Evolutionary conservation across 2,888 invertebrate species (phyloP).

Genomic region (Drosophila cracens): DNA sequence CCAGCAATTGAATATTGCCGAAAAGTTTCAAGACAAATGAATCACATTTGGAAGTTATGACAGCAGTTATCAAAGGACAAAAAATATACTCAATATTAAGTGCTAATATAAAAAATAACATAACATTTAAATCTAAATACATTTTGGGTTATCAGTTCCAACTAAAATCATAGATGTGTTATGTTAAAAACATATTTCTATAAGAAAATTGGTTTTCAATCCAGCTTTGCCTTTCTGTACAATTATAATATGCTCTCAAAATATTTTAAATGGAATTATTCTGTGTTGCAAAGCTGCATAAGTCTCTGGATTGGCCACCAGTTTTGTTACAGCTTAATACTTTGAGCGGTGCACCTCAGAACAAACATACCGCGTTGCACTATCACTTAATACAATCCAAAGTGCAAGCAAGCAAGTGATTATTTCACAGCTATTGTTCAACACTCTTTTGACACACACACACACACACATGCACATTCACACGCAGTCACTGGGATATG

Average conservation of each 20-base stretch:
- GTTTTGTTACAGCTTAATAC: background rate
- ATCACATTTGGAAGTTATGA: background rate
- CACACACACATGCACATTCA: slow-evolving; percentile 3
- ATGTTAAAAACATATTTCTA: background rate
- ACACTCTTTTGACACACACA: slow-evolving; percentile 31
- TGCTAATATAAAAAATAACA: background rate
- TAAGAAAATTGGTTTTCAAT: background rate
- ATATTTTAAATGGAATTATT: background rate
- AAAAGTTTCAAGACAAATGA: slow-evolving; percentile 37
- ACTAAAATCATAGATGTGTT: background rate
- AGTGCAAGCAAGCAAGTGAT: slow-evolving; percentile 78
- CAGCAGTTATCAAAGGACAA: background rate
- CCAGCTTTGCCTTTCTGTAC: background rate
- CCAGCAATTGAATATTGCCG: slow-evolving; percentile 59
- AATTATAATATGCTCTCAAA: background rate
- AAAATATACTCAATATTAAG: background rate
- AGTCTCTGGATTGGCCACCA: background rate
- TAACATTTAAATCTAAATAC: background rate
- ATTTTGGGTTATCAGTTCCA: background rate
- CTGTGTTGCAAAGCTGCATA: background rate
- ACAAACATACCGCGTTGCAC: slow-evolving; percentile 24
- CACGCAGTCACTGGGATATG: slow-evolving; percentile 8
- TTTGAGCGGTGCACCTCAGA: slow-evolving; percentile 19
- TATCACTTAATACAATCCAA: slow-evolving; percentile 73
- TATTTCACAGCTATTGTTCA: slow-evolving; percentile 77